Conservation (phyloP, 2,888 invertebrate species). For the Luperina nickerlii region DNA sequence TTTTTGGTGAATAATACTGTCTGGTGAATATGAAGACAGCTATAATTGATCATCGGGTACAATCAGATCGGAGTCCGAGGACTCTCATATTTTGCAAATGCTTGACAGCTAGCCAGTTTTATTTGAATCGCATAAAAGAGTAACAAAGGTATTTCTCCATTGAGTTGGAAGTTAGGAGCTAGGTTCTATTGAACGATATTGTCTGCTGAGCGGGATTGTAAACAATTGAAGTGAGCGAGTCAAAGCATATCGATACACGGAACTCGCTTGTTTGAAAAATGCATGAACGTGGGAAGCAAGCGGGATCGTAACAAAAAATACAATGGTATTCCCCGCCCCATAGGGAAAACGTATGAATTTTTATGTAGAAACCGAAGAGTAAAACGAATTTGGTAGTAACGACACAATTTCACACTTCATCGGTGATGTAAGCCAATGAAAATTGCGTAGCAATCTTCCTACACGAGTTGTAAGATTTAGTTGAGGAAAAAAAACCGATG, state of each 20-base stretch:
- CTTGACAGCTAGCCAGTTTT: neutral
- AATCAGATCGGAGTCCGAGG: neutral
- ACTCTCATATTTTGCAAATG: neutral
- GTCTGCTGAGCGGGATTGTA: constrained; percentile 4
- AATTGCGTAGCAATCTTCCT: constrained; percentile 17
- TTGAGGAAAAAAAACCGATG: neutral
- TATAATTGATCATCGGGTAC: neutral
- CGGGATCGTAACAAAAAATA: constrained; percentile 1
- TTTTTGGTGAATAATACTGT: neutral
- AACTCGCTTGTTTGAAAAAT: constrained; percentile 17
- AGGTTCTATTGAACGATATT: neutral
- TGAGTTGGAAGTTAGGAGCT: neutral
- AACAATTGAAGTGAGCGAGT: neutral
- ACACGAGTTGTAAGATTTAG: constrained; percentile 47
- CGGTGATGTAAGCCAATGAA: constrained; percentile 32
- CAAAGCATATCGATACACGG: constrained; percentile 20
- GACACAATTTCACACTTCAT: constrained; percentile 34
- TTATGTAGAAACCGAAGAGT: constrained; percentile 21
- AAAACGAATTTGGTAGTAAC: constrained; percentile 33
- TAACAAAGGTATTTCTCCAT: constrained; percentile 16
- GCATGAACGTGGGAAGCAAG: neutral
- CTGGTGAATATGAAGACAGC: constrained; percentile 3
- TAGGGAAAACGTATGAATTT: constrained; percentile 20
- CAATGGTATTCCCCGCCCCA: neutral
- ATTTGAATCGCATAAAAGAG: neutral